Percentiles rank a stretch among this genome's conserved stretches.
phyloP scores from a whole-genome alignment of 2,113 vertebrate species.

The Notiomystis cincta region DNA sequence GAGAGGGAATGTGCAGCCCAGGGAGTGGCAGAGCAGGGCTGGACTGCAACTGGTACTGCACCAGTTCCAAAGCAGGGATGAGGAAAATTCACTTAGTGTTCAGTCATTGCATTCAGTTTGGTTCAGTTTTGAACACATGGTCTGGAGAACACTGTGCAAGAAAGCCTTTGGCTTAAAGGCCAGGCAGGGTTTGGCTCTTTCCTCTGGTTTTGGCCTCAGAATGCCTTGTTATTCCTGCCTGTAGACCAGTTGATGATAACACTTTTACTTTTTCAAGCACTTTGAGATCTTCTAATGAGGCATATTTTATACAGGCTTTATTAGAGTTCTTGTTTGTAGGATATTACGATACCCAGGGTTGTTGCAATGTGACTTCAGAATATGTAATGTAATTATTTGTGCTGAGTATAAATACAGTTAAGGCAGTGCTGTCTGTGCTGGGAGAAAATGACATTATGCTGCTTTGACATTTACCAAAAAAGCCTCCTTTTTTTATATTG shows the following conservation, averaged over 20 bases:
- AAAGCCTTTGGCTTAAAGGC: background rate
- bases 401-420: background rate
- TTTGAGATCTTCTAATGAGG: background rate
- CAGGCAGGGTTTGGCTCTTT: background rate
- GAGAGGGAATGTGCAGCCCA: background rate
- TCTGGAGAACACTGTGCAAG: background rate
- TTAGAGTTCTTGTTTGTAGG: background rate
- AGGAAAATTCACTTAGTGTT: background rate
- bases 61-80: background rate
- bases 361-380: background rate
- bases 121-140: background rate
- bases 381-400: conserved; percentile 32
- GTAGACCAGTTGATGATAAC: background rate
- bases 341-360: background rate
- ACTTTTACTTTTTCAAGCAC: background rate
- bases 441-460: conserved; percentile 6
- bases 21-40: background rate
- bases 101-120: background rate
- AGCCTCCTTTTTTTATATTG: background rate
- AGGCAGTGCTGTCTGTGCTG: background rate
- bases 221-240: background rate
- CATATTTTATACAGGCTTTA: background rate
- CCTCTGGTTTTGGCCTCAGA: background rate
- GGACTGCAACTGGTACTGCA: background rate
- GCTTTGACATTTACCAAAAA: conserved; percentile 40